Conservation (phyloP, 1,140 invertebrate genomes). For the Steinernema khuongi region DNA sequence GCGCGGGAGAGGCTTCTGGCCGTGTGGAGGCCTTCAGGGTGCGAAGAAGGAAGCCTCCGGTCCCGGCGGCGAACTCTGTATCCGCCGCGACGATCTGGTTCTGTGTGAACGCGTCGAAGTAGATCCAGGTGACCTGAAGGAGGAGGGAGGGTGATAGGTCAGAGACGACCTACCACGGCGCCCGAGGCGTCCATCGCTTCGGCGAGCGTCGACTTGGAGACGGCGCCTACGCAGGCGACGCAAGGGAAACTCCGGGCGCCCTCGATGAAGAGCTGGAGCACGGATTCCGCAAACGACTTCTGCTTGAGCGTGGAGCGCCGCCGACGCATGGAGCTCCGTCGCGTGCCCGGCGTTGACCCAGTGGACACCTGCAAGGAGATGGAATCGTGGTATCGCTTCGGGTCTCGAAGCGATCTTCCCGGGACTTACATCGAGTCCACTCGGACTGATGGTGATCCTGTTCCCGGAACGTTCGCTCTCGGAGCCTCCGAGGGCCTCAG, state of each 20-base stretch:
- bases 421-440: neutral
- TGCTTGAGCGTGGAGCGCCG: neutral
- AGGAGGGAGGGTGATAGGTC: neutral
- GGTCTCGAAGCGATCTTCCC: neutral
- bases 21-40: neutral
- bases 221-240: neutral
- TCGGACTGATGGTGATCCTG: neutral
- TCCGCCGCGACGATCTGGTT: neutral
- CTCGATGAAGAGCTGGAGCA: neutral
- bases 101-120: neutral
- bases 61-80: neutral
- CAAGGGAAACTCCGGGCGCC: neutral
- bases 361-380: conserved; percentile 1
- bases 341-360: neutral
- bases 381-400: neutral
- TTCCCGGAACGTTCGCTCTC: neutral
- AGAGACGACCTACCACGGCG: neutral
- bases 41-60: neutral
- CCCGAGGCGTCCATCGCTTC: neutral
- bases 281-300: neutral
- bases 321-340: neutral
- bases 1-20: neutral
- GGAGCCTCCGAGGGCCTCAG: neutral
- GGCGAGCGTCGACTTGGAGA: neutral
- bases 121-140: neutral